Percentiles rank a stretch among this genome's conserved stretches.
phyloP scores from a whole-genome alignment of 2,113 vertebrate genomes.

The Trochalopteron elliotii region DNA sequence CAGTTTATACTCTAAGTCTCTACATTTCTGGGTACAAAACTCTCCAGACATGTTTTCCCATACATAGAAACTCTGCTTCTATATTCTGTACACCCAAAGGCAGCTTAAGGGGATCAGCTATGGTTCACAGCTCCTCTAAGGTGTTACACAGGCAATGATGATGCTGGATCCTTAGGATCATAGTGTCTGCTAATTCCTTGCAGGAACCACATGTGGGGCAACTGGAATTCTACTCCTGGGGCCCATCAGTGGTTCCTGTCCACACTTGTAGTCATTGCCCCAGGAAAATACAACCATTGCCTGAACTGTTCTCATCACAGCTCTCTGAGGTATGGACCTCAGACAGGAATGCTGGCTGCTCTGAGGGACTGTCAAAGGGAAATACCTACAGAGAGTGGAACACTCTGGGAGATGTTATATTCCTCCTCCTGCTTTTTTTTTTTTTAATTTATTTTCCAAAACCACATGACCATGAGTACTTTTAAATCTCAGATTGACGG shows the following conservation, averaged over 20 bases:
- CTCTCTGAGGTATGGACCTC: not conserved
- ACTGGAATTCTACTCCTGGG: not conserved
- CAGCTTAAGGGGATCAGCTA: not conserved
- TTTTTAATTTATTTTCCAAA: not conserved
- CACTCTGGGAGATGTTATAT: not conserved
- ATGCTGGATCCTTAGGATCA: not conserved
- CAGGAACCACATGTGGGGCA: not conserved
- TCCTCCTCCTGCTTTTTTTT: not conserved
- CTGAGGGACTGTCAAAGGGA: not conserved
- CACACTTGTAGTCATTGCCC: not conserved
- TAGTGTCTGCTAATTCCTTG: not conserved
- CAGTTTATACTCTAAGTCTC: not conserved
- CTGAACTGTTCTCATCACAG: not conserved
- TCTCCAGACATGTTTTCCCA: not conserved
- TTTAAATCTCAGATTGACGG: conserved; percentile 77
- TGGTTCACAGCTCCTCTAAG: not conserved
- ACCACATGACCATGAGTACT: not conserved
- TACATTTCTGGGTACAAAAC: not conserved
- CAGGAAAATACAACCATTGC: not conserved
- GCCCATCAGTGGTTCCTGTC: not conserved
- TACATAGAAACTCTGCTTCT: not conserved
- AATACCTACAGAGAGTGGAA: not conserved
- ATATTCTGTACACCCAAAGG: not conserved
- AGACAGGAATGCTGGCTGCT: not conserved
- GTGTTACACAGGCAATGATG: not conserved